Base-by-base conservation (phyloP, 2,113 vertebrate species). In the Triplophysa dalaica region DNA sequence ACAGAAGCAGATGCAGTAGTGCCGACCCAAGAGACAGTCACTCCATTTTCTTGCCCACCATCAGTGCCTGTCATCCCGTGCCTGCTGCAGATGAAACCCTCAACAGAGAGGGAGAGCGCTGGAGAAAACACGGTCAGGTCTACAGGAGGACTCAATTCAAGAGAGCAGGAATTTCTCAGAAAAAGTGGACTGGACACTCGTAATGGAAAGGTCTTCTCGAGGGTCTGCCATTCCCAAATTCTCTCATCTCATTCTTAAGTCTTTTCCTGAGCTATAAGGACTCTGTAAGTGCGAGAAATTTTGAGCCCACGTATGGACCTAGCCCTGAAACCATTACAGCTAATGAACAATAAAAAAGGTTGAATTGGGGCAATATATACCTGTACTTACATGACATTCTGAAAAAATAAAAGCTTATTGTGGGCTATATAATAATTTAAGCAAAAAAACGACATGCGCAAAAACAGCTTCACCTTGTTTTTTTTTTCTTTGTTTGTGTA, bases 11-110 rank as follows among this genome's bases (percentile, higher is more conserved):
- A 96, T 63, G 86, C 89, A 78, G 80, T 88, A 10, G 52, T 43
- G 10, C 68, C 82, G 48, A 70, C 24, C 65, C 91, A 0, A 89
- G 92, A 68, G 54, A 86, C 73, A 66, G 86, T 78, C 82, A 74
- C 48, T 84, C 89, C 2, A 22, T 38, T 84, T n/a, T 26, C 90
- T 86, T 72, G 81, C 48, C 78, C 87, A n/a, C 76, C 86, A 33
- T 90, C 94, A 0, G 90, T 94, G 85, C 93, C 92, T 0, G 92
- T 96, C 2, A 82, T 95, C 68, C 91, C 94, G 68, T 94, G 92
- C 81, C 94, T 95, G 90, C 93, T 92, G 86, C 92, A 86, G 63
- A 88, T 17, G 58, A 70, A 80, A 70, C 82, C 79, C 83, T 81
- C 73, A 69, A 78, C 60, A 89, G 75, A 84, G 79, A 65, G 22